Evolutionary conservation across 1,140 invertebrate species (phyloP).

Genomic region (Rhizoglyphus robini): DNA sequence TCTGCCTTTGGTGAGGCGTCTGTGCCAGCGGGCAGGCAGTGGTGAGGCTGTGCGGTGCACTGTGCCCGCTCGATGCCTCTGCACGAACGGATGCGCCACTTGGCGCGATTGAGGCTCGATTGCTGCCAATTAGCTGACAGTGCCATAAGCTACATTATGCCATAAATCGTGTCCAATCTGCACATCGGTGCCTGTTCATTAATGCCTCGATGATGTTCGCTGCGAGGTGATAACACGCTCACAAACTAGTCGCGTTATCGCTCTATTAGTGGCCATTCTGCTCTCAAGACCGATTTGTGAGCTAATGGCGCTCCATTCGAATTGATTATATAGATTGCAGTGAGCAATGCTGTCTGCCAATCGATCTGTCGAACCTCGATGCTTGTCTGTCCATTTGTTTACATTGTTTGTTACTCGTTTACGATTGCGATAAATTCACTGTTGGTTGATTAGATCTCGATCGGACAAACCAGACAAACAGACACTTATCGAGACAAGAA

Average conservation of each 20-base stretch:
- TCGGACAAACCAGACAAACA: no score
- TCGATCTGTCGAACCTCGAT: not conserved
- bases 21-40: no score
- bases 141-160: not conserved
- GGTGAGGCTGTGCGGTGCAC: no score
- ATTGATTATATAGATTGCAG: not conserved
- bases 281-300: not conserved
- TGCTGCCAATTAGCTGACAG: not conserved
- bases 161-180: conserved; percentile 1
- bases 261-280: conserved; percentile 10
- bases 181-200: not conserved
- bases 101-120: not conserved
- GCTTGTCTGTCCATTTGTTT: no score
- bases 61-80: no score
- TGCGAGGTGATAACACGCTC: conserved; percentile 11
- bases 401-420: no score
- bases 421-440: no score
- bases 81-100: not conserved
- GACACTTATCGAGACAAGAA: no score
- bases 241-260: conserved; percentile 14
- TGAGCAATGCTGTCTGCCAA: not conserved
- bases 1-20: not conserved
- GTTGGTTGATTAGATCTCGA: no score
- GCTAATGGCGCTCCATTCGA: not conserved
- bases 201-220: conserved; percentile 1